Evolutionary conservation across 92 coral and sea anemone species (phyloP), one percentile per base, ranked within the genome.

Genomic region (Heteractis magnifica): DNA sequence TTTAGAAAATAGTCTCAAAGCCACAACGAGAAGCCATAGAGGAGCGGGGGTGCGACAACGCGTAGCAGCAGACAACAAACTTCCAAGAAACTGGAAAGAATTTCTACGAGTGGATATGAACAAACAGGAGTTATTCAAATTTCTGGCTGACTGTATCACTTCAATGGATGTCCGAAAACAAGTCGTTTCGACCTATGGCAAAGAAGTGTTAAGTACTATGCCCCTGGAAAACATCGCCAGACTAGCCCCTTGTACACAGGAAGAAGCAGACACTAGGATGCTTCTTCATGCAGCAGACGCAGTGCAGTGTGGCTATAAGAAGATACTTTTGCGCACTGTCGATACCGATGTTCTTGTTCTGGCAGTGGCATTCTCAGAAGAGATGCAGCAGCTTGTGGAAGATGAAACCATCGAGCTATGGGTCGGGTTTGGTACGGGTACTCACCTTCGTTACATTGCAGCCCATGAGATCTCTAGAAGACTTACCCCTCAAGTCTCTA

Each of bases 71-170:
- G n/a, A n/a, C n/a, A n/a, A n/a, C n/a, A n/a, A n/a, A n/a, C n/a
- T n/a, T n/a, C n/a, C 91, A 68, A 23, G 86, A 60, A 91, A 82
- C 84, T 91, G 90, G 88, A 91, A 83, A 15, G 91, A 88, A 23
- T 82, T 87, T 19, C 87, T 88, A 12, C 82, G 94, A 19, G 89
- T 51, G 0, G 87, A 79, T 49, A 59, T 51, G 71, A 91, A 91
- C 80, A 88, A 91, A 85, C 79, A 81, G 75, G 89, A 88, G 64
- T 82, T 88, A 64, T 91, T 91, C 75, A 62, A 48, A 56, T 83
- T 34, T 79, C 84, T 91, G 3, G 91, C 94, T 20, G 65, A 73
- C 80, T 64, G 89, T 59, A 60, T 87, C 7, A 51, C 83, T 15
- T 70, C 83, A 10, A 77, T 68, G 60, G 82, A 83, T 51, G 41